Base-by-base conservation (phyloP, 2,888 invertebrate genomes). In the Meganola albula region DNA sequence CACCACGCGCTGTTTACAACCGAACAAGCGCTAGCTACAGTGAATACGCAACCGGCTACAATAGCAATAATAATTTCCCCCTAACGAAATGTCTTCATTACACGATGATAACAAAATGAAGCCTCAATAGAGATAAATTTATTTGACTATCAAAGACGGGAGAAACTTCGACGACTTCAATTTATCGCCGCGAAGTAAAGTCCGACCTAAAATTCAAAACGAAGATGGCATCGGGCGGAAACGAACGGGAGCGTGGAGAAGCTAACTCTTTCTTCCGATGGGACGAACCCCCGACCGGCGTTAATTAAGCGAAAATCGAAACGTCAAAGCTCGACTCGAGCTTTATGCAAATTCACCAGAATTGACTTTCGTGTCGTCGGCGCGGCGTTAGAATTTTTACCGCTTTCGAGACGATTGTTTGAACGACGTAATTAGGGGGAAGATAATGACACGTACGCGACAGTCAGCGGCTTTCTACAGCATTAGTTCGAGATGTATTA, bases 301-400 rank as follows among this genome's bases (percentile, higher is more conserved):
- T 75, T 84, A 83, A 83, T 84, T 84, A 80, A 82, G 79, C 80
- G 76, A 79, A 82, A 80, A 83, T 82, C 80, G 76, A 80, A 82
- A 76, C 74, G 82, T 78, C 80, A 82, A 78, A 77, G 75, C 74
- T 65, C 66, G 63, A 63, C 65, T 62, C 72, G 57, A 66, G 74
- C 68, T 78, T 74, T 79, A 83, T 83, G 83, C 75, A 80, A 82
- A 83, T 83, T 76, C 66, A 53, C 54, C 61, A 65, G 73, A 79
- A 80, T 80, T 69, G 76, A 74, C 78, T 82, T 74, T 70, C 64
- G 67, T 69, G 73, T 70, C 66, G 67, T 65, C 72, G 58, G 54
- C 63, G 70, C 72, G 58, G 54, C 63, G 70, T 64, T 71, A 67
- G 72, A 75, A 74, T 78, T 77, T 77, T 71, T 74, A 67, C 65